Conservation (phyloP, 2,113 vertebrate species). For the Synodontis membranacea region DNA sequence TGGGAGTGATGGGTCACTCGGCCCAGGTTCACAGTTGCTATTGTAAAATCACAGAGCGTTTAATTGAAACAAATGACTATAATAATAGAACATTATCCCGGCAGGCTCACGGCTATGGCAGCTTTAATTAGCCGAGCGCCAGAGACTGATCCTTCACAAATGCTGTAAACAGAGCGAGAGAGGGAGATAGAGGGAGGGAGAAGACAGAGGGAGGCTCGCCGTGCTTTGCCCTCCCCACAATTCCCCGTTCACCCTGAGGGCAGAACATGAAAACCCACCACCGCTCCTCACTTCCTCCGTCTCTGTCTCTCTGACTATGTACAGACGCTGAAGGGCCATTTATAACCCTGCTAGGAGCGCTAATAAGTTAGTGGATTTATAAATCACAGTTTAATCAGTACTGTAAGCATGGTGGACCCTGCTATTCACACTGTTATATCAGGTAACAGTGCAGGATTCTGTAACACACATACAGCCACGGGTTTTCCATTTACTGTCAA, state of each 20-base stretch:
- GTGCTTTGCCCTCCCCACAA: slow-evolving; percentile 47
- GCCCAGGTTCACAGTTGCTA: slow-evolving; percentile 96
- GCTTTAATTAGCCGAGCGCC: slow-evolving; percentile 98
- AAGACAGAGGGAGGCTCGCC: slow-evolving; percentile 29
- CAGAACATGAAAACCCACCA: slow-evolving; percentile 66
- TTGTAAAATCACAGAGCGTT: slow-evolving; percentile 99
- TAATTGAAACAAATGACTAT: slow-evolving; percentile 99
- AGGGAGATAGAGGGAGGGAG: slow-evolving; percentile 26
- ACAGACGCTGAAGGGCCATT: slow-evolving; percentile 70
- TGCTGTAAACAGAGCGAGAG: slow-evolving; percentile 74
- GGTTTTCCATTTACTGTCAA: background rate
- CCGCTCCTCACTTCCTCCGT: slow-evolving; percentile 32
- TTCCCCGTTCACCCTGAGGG: slow-evolving; percentile 73
- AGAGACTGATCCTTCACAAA: slow-evolving; percentile 94
- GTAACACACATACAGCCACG: background rate
- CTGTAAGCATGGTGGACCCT: slow-evolving; percentile 62
- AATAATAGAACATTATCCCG: slow-evolving; percentile 99
- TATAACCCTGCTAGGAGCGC: slow-evolving; percentile 63
- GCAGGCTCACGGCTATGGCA: slow-evolving; percentile 92
- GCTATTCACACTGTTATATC: slow-evolving; percentile 47
- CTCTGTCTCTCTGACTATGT: slow-evolving; percentile 43
- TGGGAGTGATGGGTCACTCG: slow-evolving; percentile 92
- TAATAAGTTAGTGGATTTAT: slow-evolving; percentile 72
- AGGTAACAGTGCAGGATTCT: background rate
- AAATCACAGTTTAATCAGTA: slow-evolving; percentile 72